phyloP scores from a whole-genome alignment of 1,140 invertebrate genomes.

The Papilio polytes region DNA sequence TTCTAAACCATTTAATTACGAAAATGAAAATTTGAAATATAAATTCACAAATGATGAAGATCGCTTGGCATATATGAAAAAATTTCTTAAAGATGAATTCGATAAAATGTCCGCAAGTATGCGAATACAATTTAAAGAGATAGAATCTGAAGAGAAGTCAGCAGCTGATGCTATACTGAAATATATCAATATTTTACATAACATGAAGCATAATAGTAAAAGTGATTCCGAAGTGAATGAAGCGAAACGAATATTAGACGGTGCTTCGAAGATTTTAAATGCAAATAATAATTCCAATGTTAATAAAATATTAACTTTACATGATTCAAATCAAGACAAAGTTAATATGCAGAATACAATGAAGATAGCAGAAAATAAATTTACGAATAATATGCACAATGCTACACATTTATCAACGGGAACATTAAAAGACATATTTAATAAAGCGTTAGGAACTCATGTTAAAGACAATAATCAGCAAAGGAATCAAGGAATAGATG shows the following conservation, averaged over 20 bases:
- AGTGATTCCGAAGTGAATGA: slow-evolving; percentile 52
- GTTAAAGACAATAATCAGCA: background rate
- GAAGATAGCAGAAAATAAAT: slow-evolving; percentile 31
- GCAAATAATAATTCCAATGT: slow-evolving; percentile 40
- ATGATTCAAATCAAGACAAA: slow-evolving; percentile 37
- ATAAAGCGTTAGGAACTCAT: background rate
- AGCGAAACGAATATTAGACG: slow-evolving; percentile 54
- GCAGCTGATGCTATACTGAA: slow-evolving; percentile 51
- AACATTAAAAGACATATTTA: slow-evolving; percentile 42
- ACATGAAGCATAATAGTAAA: slow-evolving; percentile 52
- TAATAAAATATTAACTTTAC: slow-evolving; percentile 50
- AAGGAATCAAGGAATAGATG: background rate
- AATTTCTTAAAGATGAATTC: slow-evolving; percentile 58
- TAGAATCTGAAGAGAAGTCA: slow-evolving; percentile 44
- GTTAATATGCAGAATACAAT: slow-evolving; percentile 23
- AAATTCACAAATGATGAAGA: slow-evolving; percentile 51
- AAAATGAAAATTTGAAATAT: background rate
- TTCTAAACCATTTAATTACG: background rate
- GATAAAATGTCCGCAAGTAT: slow-evolving; percentile 56
- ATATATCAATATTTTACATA: slow-evolving; percentile 58
- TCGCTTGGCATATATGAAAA: slow-evolving; percentile 57
- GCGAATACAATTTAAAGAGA: slow-evolving; percentile 47
- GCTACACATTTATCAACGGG: slow-evolving; percentile 19
- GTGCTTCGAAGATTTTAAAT: slow-evolving; percentile 50
- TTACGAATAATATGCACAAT: background rate